phyloP scores from a whole-genome alignment of 2,888 invertebrate species.

The Auanema freiburgensis region DNA sequence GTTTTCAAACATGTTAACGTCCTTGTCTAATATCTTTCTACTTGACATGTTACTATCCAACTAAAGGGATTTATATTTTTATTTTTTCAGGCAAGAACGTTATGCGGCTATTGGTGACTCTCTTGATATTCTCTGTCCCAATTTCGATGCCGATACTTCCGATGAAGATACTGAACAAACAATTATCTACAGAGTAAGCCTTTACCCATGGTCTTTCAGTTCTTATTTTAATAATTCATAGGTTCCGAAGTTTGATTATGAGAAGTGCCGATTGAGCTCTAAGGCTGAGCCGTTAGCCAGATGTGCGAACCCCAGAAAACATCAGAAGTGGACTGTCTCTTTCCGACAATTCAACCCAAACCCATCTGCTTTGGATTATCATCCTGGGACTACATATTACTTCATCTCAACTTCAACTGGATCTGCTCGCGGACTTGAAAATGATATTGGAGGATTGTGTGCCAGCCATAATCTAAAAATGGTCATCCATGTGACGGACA shows the following conservation, averaged over 20 bases:
- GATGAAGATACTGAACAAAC: constrained; percentile 37
- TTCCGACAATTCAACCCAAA: constrained; percentile 43
- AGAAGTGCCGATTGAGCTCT: constrained; percentile 35
- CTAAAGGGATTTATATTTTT: too few relatives aligned
- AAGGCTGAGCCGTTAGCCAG: constrained; percentile 39
- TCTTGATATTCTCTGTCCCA: constrained; percentile 46
- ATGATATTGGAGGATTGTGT: constrained; percentile 42
- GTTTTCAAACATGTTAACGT: too few relatives aligned
- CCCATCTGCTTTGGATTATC: constrained; percentile 42
- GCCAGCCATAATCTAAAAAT: constrained; percentile 49
- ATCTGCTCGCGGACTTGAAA: constrained; percentile 33
- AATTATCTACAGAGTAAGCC: constrained; percentile 43
- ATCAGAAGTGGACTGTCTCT: constrained; percentile 40
- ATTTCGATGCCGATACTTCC: constrained; percentile 27
- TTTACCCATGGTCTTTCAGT: not conserved
- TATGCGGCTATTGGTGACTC: constrained; percentile 47
- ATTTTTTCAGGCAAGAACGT: constrained; percentile 39
- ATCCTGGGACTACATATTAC: constrained; percentile 44
- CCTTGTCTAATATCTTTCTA: too few relatives aligned
- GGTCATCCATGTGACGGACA: constrained; percentile 43
- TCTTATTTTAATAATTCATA: constrained; percentile 8
- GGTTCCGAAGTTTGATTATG: constrained; percentile 44
- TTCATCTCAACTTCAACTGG: constrained; percentile 52
- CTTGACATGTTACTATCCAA: too few relatives aligned
- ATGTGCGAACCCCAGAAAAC: constrained; percentile 37